Percentiles rank a stretch among this genome's conserved stretches.
Evolutionary conservation across 2,113 vertebrate genomes (phyloP).

Genomic region (Corythoichthys intestinalis): DNA sequence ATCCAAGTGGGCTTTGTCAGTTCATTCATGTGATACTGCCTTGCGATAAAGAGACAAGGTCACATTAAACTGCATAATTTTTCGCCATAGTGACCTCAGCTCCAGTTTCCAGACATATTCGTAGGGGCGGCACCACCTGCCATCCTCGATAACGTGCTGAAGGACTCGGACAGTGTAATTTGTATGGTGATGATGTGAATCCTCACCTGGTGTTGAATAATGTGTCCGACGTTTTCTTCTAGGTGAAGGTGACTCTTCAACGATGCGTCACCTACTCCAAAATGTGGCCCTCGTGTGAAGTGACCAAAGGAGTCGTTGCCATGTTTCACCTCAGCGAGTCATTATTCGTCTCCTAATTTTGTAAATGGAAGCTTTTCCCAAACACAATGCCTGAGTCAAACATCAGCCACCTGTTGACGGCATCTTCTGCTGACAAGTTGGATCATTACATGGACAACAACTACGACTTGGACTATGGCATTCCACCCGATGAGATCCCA

Average conservation of each 20-base stretch:
- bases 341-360: not conserved
- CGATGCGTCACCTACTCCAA: constrained; percentile 13
- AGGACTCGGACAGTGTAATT: constrained; percentile 4
- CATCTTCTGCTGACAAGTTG: constrained; percentile 50
- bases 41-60: constrained; percentile 17
- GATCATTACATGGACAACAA: constrained; percentile 72
- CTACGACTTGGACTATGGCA: constrained; percentile 81
- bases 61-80: constrained; percentile 16
- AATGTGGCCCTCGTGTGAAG: not conserved
- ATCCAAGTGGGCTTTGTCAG: too few species aligned
- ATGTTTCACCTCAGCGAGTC: not conserved
- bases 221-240: constrained; percentile 32
- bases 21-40: not conserved
- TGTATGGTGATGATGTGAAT: constrained; percentile 19
- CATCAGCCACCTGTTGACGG: constrained; percentile 57
- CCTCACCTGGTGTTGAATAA: constrained; percentile 20
- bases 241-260: constrained; percentile 35
- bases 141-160: not conserved
- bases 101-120: not conserved
- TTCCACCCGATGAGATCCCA: constrained; percentile 79
- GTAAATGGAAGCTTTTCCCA: not conserved
- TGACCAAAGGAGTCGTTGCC: not conserved
- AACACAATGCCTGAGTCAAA: constrained; percentile 60
- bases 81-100: constrained; percentile 11
- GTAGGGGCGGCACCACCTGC: constrained; percentile 14